Evolutionary conservation across 1,140 invertebrate genomes (phyloP).

Genomic region (Protaetia brevitarsis): DNA sequence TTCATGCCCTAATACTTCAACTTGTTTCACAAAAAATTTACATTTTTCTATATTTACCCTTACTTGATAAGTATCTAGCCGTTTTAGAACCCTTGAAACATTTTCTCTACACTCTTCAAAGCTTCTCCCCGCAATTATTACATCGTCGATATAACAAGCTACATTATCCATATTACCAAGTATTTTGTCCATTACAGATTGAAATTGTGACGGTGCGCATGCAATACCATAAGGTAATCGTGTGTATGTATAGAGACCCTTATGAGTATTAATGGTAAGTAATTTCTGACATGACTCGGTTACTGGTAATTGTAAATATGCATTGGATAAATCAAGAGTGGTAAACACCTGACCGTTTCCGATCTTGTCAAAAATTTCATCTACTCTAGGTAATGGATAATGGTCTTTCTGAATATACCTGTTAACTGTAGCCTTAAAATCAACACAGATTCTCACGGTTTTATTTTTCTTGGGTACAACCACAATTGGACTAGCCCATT

Average conservation of each 20-base stretch:
- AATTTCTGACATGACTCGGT: not conserved
- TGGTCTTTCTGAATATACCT: not conserved
- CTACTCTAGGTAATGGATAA: constrained; percentile 20
- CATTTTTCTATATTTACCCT: not conserved
- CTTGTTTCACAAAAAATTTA: not conserved
- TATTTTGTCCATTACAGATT: constrained; percentile 19
- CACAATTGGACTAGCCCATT: too few species aligned
- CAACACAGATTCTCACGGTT: too few species aligned
- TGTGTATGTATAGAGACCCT: constrained; percentile 16
- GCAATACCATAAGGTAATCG: constrained; percentile 9
- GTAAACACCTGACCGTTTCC: not conserved
- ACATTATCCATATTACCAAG: not conserved
- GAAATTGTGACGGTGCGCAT: constrained; percentile 7
- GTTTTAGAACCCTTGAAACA: not conserved
- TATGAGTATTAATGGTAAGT: constrained; percentile 23
- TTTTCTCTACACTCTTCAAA: not conserved
- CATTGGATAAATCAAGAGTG: not conserved
- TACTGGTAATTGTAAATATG: constrained; percentile 19
- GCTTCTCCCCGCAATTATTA: not conserved
- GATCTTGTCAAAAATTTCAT: constrained; percentile 17
- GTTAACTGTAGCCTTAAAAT: too few species aligned
- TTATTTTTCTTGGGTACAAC: too few species aligned
- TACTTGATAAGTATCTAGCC: constrained; percentile 5
- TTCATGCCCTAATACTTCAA: not conserved
- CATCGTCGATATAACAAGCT: not conserved